Evolutionary conservation across 2,888 invertebrate species (phyloP).

Genomic region (Cosmia pyralina): DNA sequence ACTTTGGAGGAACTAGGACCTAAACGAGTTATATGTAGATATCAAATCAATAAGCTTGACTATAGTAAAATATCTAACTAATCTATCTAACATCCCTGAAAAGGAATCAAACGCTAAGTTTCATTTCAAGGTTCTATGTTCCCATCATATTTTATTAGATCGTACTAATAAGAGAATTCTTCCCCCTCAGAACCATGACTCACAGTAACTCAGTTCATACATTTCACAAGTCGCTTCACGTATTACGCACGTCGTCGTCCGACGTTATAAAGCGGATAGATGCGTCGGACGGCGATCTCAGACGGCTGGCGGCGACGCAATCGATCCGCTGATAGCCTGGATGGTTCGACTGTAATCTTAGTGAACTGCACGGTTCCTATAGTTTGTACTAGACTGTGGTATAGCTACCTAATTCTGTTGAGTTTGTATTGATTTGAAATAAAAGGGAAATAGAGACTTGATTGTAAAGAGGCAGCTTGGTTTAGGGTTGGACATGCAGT

Average conservation of each 20-base stretch:
- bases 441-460: background rate
- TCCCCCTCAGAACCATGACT: slow-evolving; percentile 12
- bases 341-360: slow-evolving; percentile 12
- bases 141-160: slow-evolving; percentile 6
- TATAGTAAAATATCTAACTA: background rate
- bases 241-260: slow-evolving; percentile 6
- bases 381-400: background rate
- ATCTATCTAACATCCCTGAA: background rate
- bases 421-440: background rate
- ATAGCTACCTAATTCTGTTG: background rate
- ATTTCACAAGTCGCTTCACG: slow-evolving; percentile 15
- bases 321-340: slow-evolving; percentile 38
- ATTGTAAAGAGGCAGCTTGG: background rate
- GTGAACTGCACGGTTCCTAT: background rate
- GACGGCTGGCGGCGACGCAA: slow-evolving; percentile 40
- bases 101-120: background rate
- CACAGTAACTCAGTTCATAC: slow-evolving; percentile 2
- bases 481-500: background rate
- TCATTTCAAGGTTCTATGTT: too few relatives aligned
- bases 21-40: too few relatives aligned
- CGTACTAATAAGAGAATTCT: slow-evolving; percentile 3
- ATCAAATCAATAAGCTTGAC: background rate
- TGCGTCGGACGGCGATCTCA: slow-evolving; percentile 20
- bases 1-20: background rate
- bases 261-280: slow-evolving; percentile 13